Conservation (phyloP, 1,140 invertebrate species). For the Drosophila insularis region DNA sequence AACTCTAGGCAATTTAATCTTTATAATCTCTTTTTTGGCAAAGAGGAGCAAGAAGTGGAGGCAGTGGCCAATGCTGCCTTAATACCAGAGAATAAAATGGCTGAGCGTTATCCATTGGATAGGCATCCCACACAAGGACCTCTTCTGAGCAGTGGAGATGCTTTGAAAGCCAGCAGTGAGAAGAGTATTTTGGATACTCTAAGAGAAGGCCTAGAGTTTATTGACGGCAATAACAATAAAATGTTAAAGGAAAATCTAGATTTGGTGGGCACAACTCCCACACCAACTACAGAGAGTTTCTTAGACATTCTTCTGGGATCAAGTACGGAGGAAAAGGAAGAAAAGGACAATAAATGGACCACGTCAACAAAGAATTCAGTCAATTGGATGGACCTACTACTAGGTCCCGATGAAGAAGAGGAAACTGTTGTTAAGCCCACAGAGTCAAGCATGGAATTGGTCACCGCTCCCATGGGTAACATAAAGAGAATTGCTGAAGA, state of each 20-base stretch:
- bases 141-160: neutral
- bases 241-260: constrained; percentile 70
- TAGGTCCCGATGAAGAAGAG: constrained; percentile 70
- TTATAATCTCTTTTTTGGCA: constrained; percentile 77
- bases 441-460: constrained; percentile 18
- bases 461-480: constrained; percentile 17
- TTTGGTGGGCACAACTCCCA: constrained; percentile 33
- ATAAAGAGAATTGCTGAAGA: constrained; percentile 71
- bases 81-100: constrained; percentile 47
- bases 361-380: constrained; percentile 59
- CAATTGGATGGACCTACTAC: constrained; percentile 70
- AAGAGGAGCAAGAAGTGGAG: constrained; percentile 59
- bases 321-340: constrained; percentile 33
- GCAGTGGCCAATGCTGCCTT: constrained; percentile 27
- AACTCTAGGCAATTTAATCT: constrained; percentile 79
- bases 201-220: constrained; percentile 77
- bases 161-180: constrained; percentile 60
- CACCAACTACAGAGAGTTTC: constrained; percentile 54
- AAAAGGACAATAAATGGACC: constrained; percentile 16
- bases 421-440: constrained; percentile 39
- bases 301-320: constrained; percentile 68
- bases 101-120: constrained; percentile 69
- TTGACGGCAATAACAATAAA: constrained; percentile 77
- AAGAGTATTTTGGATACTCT: constrained; percentile 78
- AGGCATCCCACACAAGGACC: constrained; percentile 59